Percentiles rank a stretch among this genome's conserved stretches.
Evolutionary conservation across 2,888 invertebrate genomes (phyloP).

Genomic region (Rhorus exstirpatorius): DNA sequence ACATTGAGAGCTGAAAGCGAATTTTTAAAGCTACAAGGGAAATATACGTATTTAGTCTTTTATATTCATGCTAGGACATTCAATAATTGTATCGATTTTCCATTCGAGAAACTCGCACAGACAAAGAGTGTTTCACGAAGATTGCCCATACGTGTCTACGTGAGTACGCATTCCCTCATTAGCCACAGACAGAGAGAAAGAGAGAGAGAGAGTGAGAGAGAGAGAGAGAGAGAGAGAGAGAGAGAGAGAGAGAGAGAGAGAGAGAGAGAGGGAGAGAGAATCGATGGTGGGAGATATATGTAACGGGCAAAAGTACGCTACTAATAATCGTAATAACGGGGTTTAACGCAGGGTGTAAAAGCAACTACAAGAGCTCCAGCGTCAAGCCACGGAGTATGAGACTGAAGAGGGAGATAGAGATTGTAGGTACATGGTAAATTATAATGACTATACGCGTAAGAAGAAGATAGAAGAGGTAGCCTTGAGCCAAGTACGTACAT

Average conservation of each 20-base stretch:
- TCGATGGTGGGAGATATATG: no score
- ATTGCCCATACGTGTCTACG: slow-evolving; percentile 17
- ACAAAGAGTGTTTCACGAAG: slow-evolving; percentile 4
- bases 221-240: slow-evolving; percentile 31
- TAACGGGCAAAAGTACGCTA: slow-evolving; percentile 61
- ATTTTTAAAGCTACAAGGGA: no score
- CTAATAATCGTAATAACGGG: slow-evolving; percentile 74
- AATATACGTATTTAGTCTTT: no score
- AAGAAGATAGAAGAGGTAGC: slow-evolving; percentile 54
- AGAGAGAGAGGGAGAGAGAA: slow-evolving; percentile 13
- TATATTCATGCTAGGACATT: no score
- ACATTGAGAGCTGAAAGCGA: not conserved
- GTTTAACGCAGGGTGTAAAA: slow-evolving; percentile 65
- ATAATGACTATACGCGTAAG: slow-evolving; percentile 64
- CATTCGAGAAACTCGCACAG: slow-evolving; percentile 2
- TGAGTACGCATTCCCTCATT: slow-evolving; percentile 20
- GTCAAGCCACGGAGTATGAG: slow-evolving; percentile 25
- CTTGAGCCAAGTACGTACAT: slow-evolving; percentile 64
- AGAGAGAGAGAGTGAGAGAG: slow-evolving; percentile 30
- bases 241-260: not conserved
- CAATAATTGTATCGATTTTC: no score
- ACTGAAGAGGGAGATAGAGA: slow-evolving; percentile 30
- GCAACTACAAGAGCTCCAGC: slow-evolving; percentile 17
- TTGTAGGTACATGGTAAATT: slow-evolving; percentile 60
- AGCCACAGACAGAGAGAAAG: slow-evolving; percentile 27